A percentile compares a stretch with the other conserved stretches of the same genome.
Evolutionary conservation across 2,113 vertebrate genomes (phyloP).

Genomic region (Zosterops pallidus): DNA sequence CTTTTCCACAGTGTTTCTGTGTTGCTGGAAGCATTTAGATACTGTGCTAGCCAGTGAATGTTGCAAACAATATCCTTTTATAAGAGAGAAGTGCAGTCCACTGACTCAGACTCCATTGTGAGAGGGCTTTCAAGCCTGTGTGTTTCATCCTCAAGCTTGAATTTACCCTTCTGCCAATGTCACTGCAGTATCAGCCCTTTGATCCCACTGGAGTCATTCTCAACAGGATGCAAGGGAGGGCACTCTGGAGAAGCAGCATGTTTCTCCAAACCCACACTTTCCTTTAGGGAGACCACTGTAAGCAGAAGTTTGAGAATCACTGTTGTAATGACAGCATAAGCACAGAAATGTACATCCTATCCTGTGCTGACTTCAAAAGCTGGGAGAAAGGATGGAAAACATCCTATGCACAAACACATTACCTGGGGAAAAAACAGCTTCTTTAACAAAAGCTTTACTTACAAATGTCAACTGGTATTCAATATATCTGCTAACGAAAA

Average conservation of each 20-base stretch:
- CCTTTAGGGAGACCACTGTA: not conserved
- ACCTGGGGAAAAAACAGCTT: not conserved
- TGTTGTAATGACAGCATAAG: not conserved
- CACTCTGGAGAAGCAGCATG: not conserved
- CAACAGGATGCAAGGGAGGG: not conserved
- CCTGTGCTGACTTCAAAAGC: not conserved
- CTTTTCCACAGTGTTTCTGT: not conserved
- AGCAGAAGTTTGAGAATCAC: not conserved
- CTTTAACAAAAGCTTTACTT: not conserved
- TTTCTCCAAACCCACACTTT: not conserved
- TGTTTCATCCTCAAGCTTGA: not conserved
- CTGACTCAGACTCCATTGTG: not conserved
- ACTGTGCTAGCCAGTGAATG: not conserved
- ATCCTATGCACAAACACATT: not conserved
- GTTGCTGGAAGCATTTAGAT: not conserved
- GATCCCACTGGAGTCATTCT: not conserved
- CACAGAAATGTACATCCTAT: not conserved
- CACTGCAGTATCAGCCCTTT: not conserved
- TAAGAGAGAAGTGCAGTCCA: not conserved
- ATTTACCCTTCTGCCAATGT: not conserved
- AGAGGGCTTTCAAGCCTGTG: not conserved
- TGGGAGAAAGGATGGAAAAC: not conserved
- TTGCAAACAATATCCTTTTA: not conserved
- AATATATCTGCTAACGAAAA: not conserved
- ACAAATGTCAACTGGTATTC: not conserved